Evolutionary conservation across 2,113 vertebrate genomes (phyloP).

Genomic region (Agelaius tricolor): DNA sequence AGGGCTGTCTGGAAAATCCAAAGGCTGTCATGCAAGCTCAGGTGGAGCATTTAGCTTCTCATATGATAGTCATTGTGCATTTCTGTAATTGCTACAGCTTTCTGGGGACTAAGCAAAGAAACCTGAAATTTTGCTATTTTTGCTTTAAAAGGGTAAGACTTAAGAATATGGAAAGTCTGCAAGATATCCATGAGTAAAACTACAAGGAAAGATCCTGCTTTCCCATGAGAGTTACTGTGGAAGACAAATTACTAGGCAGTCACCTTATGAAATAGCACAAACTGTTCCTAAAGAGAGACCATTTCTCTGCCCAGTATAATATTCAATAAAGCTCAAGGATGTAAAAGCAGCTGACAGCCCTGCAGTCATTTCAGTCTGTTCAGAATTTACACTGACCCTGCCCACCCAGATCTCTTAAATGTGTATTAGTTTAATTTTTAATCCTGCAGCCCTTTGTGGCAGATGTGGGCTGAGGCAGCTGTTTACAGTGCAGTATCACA

Average conservation of each 20-base stretch:
- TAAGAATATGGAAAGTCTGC: background rate
- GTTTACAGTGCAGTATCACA: background rate
- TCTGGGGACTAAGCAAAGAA: background rate
- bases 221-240: background rate
- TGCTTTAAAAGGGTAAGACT: background rate
- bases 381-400: background rate
- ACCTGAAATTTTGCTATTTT: background rate
- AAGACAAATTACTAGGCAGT: background rate
- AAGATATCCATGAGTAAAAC: background rate
- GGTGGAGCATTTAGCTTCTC: background rate
- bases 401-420: background rate
- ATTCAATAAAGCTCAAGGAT: background rate
- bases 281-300: background rate
- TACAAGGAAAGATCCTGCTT: background rate
- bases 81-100: background rate
- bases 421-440: background rate
- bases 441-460: background rate
- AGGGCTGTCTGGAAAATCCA: background rate
- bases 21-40: background rate
- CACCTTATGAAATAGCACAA: background rate
- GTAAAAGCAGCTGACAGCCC: background rate
- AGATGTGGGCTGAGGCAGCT: background rate
- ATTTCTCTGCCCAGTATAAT: background rate
- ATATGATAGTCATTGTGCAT: background rate
- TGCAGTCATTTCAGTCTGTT: background rate